Conservation (phyloP, 2,113 vertebrate species). For the Podarcis cretensis region DNA sequence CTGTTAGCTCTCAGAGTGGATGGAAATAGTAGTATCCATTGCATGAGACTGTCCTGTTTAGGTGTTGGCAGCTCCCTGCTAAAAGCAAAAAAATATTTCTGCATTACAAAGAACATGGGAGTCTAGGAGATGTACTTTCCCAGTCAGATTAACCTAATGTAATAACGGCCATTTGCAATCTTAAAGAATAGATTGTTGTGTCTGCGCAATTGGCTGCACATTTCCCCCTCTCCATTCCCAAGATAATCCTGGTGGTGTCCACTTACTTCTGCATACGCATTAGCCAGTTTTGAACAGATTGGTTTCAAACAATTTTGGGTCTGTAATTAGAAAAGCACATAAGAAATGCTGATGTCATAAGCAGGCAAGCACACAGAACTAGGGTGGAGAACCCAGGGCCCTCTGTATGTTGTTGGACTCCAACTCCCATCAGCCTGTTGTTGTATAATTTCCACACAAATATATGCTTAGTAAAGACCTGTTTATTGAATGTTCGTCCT, state of each 20-base stretch:
- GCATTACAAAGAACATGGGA: background rate
- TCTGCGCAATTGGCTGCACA: background rate
- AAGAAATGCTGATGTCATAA: background rate
- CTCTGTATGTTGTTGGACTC: too few species aligned
- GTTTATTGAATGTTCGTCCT: too few species aligned
- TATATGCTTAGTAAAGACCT: too few species aligned
- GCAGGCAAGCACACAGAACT: background rate
- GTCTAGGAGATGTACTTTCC: background rate
- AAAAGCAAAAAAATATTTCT: background rate
- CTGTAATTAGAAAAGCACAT: background rate
- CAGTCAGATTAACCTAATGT: background rate
- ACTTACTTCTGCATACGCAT: background rate
- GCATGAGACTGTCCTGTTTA: background rate
- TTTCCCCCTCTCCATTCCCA: background rate
- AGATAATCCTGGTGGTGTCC: background rate
- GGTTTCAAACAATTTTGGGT: background rate
- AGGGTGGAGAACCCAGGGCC: too few species aligned
- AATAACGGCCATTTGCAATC: background rate
- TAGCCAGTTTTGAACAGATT: background rate
- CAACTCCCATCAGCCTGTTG: too few species aligned
- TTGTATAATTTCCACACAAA: too few species aligned
- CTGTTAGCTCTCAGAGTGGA: background rate
- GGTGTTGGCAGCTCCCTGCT: background rate
- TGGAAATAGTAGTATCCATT: background rate
- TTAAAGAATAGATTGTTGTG: background rate